Conservation (phyloP, 2,113 vertebrate genomes). For the Coryphaenoides rupestris region DNA sequence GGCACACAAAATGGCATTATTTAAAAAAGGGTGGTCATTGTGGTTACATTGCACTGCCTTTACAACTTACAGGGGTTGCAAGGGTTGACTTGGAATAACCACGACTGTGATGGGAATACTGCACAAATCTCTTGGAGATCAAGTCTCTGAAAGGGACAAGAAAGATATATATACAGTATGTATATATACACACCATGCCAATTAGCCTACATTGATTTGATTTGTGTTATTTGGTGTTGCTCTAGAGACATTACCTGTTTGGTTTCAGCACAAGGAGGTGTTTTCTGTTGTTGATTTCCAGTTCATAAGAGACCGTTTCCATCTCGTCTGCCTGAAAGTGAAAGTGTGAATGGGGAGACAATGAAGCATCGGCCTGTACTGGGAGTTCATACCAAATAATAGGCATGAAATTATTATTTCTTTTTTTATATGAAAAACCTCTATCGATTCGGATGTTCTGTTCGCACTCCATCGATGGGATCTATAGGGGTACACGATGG, state of each 20-base stretch:
- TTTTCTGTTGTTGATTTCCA: constrained; percentile 56
- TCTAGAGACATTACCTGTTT: constrained; percentile 58
- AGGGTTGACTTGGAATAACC: constrained; percentile 23
- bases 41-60: not conserved
- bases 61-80: constrained; percentile 4
- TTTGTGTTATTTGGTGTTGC: no score
- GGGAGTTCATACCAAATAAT: not conserved
- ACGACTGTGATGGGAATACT: constrained; percentile 31
- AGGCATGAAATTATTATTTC: not conserved
- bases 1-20: not conserved
- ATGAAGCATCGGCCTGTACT: not conserved
- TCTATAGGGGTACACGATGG: constrained; percentile 60
- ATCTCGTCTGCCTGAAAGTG: constrained; percentile 32
- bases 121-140: constrained; percentile 63
- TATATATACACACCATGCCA: no score
- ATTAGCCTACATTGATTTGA: no score
- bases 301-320: constrained; percentile 51
- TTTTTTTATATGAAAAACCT: constrained; percentile 39
- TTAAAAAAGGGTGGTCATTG: not conserved
- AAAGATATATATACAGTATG: not conserved
- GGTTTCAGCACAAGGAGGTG: constrained; percentile 57
- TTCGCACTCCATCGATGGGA: constrained; percentile 43
- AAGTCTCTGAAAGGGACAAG: constrained; percentile 59
- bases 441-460: not conserved
- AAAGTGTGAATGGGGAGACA: not conserved